phyloP scores from a whole-genome alignment of 2,888 invertebrate species.

The Acleris holmiana region DNA sequence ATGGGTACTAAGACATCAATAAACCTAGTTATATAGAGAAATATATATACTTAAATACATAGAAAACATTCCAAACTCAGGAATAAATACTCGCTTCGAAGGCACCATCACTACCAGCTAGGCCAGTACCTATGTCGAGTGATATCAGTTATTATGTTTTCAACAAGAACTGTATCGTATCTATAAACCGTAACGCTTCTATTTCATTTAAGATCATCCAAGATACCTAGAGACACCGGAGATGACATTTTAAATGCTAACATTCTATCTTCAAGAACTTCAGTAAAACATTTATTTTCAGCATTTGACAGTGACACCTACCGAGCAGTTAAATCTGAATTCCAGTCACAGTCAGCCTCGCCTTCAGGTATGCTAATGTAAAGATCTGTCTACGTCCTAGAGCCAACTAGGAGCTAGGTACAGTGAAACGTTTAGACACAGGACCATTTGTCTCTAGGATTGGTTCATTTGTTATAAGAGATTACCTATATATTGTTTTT shows the following conservation, averaged over 20 bases:
- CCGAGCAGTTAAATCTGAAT: conserved; percentile 13
- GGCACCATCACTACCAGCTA: too few species aligned
- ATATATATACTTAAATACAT: too few species aligned
- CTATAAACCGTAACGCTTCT: too few species aligned
- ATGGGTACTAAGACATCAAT: too few species aligned
- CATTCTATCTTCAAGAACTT: not conserved
- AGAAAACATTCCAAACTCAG: too few species aligned
- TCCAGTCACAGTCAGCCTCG: conserved; percentile 8
- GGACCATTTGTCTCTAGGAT: conserved; percentile 21
- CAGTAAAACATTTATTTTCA: not conserved
- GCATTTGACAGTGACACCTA: conserved; percentile 4
- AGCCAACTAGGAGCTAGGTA: conserved; percentile 49
- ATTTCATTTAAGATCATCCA: too few species aligned
- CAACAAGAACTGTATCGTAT: too few species aligned
- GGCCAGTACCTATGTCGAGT: too few species aligned
- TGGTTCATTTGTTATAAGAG: not conserved
- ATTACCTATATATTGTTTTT: conserved; percentile 6
- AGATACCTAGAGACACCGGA: too few species aligned
- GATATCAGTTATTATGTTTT: too few species aligned
- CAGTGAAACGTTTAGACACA: conserved; percentile 49
- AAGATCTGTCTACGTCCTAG: conserved; percentile 60
- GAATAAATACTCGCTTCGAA: too few species aligned
- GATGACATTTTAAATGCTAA: not conserved
- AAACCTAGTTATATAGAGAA: too few species aligned
- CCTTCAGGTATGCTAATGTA: conserved; percentile 56